Evolutionary conservation across 1,140 invertebrate species (phyloP).

Genomic region (Drosophila insularis): DNA sequence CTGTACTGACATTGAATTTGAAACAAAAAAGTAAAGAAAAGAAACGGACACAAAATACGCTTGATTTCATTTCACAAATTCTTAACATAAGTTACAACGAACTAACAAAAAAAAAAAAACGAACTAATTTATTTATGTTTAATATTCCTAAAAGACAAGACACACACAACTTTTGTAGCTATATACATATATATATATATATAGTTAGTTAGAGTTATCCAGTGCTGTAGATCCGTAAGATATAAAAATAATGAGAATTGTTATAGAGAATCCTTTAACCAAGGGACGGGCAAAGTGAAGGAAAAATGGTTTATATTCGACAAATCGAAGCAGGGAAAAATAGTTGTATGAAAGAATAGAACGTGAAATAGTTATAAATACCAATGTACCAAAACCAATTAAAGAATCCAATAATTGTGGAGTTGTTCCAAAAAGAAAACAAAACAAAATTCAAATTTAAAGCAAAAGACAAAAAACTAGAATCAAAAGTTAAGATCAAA

Average conservation of each 20-base stretch:
- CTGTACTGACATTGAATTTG: slow-evolving; percentile 44
- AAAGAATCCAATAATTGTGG: neutral
- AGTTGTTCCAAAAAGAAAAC: neutral
- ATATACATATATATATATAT: slow-evolving; percentile 19
- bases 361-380: slow-evolving; percentile 52
- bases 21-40: slow-evolving; percentile 4
- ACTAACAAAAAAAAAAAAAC: slow-evolving; percentile 21
- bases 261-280: slow-evolving; percentile 30
- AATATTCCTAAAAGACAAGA: slow-evolving; percentile 28
- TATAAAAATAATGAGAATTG: slow-evolving; percentile 45
- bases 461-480: neutral
- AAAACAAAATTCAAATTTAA: neutral
- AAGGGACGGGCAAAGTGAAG: neutral
- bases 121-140: slow-evolving; percentile 44
- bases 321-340: slow-evolving; percentile 59
- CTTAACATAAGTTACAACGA: slow-evolving; percentile 59
- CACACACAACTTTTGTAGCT: slow-evolving; percentile 8
- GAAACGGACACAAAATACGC: slow-evolving; percentile 29
- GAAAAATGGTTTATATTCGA: slow-evolving; percentile 48
- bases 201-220: slow-evolving; percentile 17
- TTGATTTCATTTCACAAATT: slow-evolving; percentile 28
- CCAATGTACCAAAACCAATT: slow-evolving; percentile 26
- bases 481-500: neutral
- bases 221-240: slow-evolving; percentile 24
- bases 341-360: slow-evolving; percentile 54